These are phyloP conservation scores for Eilema depressum DNA, from an alignment of 2,888 invertebrate genomes.

Conservation along the genomic window DNA sequence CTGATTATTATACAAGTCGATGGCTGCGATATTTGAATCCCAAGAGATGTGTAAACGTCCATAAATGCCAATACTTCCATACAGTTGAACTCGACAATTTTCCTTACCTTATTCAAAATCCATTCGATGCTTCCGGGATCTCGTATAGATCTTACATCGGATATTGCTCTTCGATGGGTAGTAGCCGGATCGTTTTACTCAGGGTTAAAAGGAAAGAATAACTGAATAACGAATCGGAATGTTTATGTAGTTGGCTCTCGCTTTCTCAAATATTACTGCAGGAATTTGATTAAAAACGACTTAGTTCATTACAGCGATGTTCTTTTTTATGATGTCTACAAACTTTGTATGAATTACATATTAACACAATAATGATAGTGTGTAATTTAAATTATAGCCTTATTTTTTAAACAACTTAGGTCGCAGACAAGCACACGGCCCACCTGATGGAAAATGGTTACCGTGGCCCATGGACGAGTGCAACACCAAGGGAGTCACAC, in stretches of 20 bases:
- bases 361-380: too few species aligned
- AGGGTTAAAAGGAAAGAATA: conserved; percentile 11
- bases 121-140: conserved; percentile 25
- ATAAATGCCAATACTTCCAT: conserved; percentile 19
- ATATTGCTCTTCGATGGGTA: conserved; percentile 52
- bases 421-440: too few species aligned
- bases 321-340: too few species aligned
- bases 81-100: conserved; percentile 19
- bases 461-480: too few species aligned
- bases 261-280: background rate
- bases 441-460: too few species aligned
- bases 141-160: conserved; percentile 43
- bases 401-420: too few species aligned
- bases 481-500: too few species aligned
- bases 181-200: conserved; percentile 26
- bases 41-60: background rate
- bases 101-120: conserved; percentile 25
- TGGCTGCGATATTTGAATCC: background rate
- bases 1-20: background rate
- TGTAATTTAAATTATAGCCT: too few species aligned
- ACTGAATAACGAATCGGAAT: conserved; percentile 8
- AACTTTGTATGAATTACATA: too few species aligned
- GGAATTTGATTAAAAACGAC: background rate
- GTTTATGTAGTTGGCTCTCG: background rate
- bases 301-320: background rate